Base-by-base conservation (phyloP, 2,888 invertebrate genomes). In the Drosophila neoperkinsi region DNA sequence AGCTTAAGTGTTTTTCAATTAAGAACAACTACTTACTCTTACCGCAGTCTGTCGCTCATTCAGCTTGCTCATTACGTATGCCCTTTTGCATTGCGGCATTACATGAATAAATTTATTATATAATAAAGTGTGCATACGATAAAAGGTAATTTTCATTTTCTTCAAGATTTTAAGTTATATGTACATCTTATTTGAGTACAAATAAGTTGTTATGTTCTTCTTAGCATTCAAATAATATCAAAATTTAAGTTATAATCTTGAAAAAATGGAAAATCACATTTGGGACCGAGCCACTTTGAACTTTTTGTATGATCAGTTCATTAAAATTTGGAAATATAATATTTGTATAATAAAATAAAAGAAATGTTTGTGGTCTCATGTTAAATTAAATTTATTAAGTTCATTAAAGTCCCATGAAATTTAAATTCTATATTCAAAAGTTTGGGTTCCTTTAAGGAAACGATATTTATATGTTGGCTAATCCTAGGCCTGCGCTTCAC, bases 1-100 rank as follows among this genome's bases (percentile, higher is more conserved):
- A 67, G 76, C 82, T 77, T 76, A 85, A 85, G 89, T 85, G 85
- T 80, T 86, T 85, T 85, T 74, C 87, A 85, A 85, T 85, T 85
- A 85, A 74, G 71, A 53, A 57, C 73, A 79, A 68, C 59, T 57
- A 67, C 72, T 67, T 59, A 21, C 25, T 28, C 57, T 41, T 34
- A 38, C 51, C 71, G 46, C 75, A 79, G 53, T 52, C 43, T 62
- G 59, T 18, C 51, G 51, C n/a, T 50, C 56, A 36, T 56, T 56
- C 43, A 41, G 43, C 56, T 59, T 52, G 51, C 72, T 88, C 81
- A 86, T 88, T 85, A 77, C 38, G 25, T 64, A 86, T 85, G 88
- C 89, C 70, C 70, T 88, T 83, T 88, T 38, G 46, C 33, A 21
- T 34, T 49, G 28, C 38, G 28, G 69, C 43, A 38, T 31, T 6